phyloP scores from a whole-genome alignment of 2,888 invertebrate species.

The Tryphoninae sp. region DNA sequence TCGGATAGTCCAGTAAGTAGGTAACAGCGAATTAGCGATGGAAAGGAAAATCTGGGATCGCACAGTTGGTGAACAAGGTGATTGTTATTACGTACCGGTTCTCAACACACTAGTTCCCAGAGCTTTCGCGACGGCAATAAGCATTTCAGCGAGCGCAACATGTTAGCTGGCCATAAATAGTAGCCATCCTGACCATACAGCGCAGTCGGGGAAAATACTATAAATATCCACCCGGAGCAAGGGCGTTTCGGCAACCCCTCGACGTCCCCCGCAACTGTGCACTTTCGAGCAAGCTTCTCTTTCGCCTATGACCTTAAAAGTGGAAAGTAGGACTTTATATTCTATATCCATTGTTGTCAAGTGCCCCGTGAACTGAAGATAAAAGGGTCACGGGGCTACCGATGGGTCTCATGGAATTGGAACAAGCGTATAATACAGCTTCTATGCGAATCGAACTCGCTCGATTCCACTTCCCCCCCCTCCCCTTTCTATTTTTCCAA shows the following conservation, averaged over 20 bases:
- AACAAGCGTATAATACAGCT: conserved; percentile 32
- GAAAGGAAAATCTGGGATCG: neutral
- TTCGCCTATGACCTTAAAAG: conserved; percentile 65
- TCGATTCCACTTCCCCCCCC: neutral
- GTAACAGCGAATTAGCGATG: neutral
- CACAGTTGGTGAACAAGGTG: neutral
- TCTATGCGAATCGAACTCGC: neutral
- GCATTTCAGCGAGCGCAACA: conserved; percentile 51
- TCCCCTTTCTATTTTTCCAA: neutral
- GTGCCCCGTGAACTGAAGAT: conserved; percentile 29
- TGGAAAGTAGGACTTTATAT: conserved; percentile 57
- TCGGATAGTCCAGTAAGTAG: neutral
- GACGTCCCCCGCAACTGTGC: conserved; percentile 20
- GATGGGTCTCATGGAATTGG: conserved; percentile 38
- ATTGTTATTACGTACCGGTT: neutral
- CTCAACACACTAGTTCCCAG: conserved; percentile 14
- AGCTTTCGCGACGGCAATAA: conserved; percentile 53
- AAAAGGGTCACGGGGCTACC: conserved; percentile 14
- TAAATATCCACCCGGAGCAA: conserved; percentile 59
- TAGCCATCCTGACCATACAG: conserved; percentile 43
- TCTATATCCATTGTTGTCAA: conserved; percentile 41
- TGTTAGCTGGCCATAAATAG: conserved; percentile 63
- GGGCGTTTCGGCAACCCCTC: conserved; percentile 45
- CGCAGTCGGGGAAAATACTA: conserved; percentile 60
- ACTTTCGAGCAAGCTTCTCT: conserved; percentile 17